Conservation (phyloP, 2,797 vertebrate species). For the Zalophus californianus region DNA sequence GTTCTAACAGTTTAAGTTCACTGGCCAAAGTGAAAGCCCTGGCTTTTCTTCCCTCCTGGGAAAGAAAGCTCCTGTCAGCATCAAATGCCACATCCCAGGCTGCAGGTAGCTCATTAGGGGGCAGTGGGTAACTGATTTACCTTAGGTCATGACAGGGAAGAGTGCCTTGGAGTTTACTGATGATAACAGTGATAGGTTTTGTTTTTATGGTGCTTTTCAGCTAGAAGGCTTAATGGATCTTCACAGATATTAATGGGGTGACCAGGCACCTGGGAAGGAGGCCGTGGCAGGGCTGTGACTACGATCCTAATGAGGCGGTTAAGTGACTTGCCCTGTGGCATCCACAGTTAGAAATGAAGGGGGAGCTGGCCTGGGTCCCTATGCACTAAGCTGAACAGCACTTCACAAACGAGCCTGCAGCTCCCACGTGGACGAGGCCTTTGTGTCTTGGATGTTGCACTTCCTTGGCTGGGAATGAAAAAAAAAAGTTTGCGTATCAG, state of each 20-base stretch:
- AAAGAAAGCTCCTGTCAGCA: rapidly evolving
- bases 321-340: constrained; percentile 39
- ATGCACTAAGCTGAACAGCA: background rate
- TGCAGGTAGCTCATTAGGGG: constrained; percentile 28
- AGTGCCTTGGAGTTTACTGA: background rate
- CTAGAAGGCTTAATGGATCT: constrained; percentile 44
- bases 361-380: background rate
- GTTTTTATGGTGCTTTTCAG: constrained; percentile 12
- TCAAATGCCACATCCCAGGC: background rate
- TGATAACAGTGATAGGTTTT: background rate
- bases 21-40: background rate
- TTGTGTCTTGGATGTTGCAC: background rate
- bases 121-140: background rate
- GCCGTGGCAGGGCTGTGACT: background rate
- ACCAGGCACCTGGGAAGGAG: background rate
- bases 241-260: constrained; percentile 49
- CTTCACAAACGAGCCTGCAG: background rate
- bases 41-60: background rate
- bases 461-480: background rate
- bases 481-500: rapidly evolving
- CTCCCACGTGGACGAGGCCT: background rate
- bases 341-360: background rate
- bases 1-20: background rate
- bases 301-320: constrained; percentile 34
- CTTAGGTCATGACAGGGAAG: constrained; percentile 22